Base-by-base conservation (phyloP, 1,140 invertebrate genomes). In the Ceratosolen solmsi region DNA sequence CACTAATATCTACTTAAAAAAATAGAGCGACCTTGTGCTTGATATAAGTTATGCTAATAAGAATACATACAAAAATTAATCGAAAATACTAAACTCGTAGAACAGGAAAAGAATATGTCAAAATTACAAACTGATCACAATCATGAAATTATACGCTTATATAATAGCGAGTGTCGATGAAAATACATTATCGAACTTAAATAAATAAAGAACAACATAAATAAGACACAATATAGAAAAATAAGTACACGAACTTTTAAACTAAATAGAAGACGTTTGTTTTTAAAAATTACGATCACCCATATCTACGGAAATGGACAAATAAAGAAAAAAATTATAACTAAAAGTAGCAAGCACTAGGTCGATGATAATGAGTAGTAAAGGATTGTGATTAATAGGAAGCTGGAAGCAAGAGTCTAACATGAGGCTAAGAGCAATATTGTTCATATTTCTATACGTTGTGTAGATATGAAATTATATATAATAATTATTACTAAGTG, bases 1-100 rank as follows among this genome's bases (percentile, higher is more conserved):
- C 86, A 86, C 89, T 90, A 90, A 87, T 86, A 85, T 87, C 87
- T 90, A 90, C 86, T 63, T 72, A 25, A 46, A 78, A 58, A 83
- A 22, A 38, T 79, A 74, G 80, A 83, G 73, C 82, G 82, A 83
- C 82, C 77, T 83, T 83, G 82, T 83, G 82, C 82, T 83, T 83
- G 82, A 27, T 80, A 63, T 27, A 60, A 56, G 17, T 68, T n/a
- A 51, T 70, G 72, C 33, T 78, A 71, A 58, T 25, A 71, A 25
- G 36, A 76, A 49, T 13, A 25, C 20, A 49, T 49, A 74, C n/a
- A 58, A n/a, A 36, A 60, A 25, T 82, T 71, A 30, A 30, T 20
- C 11, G 58, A 82, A 73, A 79, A 78, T 22, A 72, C 27, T 51
- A 68, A 74, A 79, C n/a, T 85, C 78, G 83, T 84, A 72, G 82